Base-by-base conservation (phyloP, 2,797 vertebrate species). In the Pogoniulus pusillus region DNA sequence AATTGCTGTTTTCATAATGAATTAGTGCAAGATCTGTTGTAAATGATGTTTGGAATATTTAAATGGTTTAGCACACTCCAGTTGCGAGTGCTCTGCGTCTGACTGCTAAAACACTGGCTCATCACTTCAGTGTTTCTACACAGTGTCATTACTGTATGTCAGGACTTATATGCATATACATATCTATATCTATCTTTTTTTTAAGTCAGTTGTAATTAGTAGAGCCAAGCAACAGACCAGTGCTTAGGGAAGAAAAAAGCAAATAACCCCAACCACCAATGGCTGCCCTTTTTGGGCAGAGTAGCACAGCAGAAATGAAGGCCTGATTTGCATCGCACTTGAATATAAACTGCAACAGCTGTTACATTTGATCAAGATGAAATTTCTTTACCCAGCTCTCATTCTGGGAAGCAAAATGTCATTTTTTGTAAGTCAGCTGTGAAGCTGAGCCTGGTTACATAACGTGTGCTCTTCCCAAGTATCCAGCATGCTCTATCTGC, bases 1-100 rank as follows among this genome's bases (percentile, higher is more conserved):
- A 95, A 95, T 93, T 92, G 81, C 89, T 95, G 86, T 95, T 96
- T 95, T 94, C 90, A 87, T 91, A 94, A 95, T 89, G 90, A 94
- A 92, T 93, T 94, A 92, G 79, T 47, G 75, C 63, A 86, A 94
- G 86, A 77, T 93, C 83, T 90, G 78, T 85, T 94, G 78, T 93
- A 89, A 80, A 70, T 79, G 89, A 74, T 77, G 57, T 91, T 94
- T 89, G 82, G 85, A 93, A 89, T 94, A 92, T 93, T 91, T 92
- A 88, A 92, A 90, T 85, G 55, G 69, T 92, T 88, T 90, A 93
- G 68, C 73, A 71, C 80, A 96, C 82, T 91, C 74, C 87, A 87
- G 64, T 89, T 82, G 68, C 54, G 93, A 95, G 89, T 90, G 82
- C 81, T 91, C 69, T 75, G 89, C 87, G 94, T 85, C 90, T 93